Conservation (phyloP, 2,113 vertebrate species). For the Aspidoscelis tigris region DNA sequence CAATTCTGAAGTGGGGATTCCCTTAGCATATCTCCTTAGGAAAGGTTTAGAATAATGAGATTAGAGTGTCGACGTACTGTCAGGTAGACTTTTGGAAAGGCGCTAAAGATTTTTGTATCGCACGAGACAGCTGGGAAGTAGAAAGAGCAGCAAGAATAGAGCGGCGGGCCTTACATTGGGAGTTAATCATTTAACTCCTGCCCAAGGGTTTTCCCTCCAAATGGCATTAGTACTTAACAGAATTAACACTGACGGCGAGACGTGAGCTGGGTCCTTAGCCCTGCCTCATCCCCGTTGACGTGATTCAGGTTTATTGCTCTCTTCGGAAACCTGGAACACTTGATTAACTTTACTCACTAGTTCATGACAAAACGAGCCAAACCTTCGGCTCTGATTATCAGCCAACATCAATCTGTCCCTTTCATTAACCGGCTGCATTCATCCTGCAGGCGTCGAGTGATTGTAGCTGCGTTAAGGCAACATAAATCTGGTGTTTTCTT, state of each 20-base stretch:
- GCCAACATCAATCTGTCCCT: slow-evolving; percentile 62
- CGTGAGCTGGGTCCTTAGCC: slow-evolving; percentile 55
- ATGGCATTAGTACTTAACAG: slow-evolving; percentile 23
- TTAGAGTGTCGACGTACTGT: not conserved
- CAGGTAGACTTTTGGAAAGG: slow-evolving; percentile 3
- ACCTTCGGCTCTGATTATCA: slow-evolving; percentile 71
- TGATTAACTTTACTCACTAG: slow-evolving; percentile 75
- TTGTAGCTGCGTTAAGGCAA: slow-evolving; percentile 52
- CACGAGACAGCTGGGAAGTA: slow-evolving; percentile 2
- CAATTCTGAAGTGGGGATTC: not conserved
- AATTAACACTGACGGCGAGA: slow-evolving; percentile 55
- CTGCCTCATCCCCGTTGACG: slow-evolving; percentile 55
- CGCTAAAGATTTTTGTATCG: slow-evolving; percentile 5
- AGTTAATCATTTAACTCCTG: not conserved
- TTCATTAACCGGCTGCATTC: slow-evolving; percentile 56
- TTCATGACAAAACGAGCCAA: slow-evolving; percentile 69
- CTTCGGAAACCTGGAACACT: slow-evolving; percentile 57
- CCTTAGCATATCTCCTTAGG: not conserved
- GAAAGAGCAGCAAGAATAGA: slow-evolving; percentile 12
- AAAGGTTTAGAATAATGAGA: not conserved
- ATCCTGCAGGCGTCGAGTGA: slow-evolving; percentile 41
- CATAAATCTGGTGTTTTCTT: slow-evolving; percentile 21
- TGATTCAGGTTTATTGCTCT: slow-evolving; percentile 65
- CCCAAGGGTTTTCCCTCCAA: slow-evolving; percentile 21
- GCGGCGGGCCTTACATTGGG: slow-evolving; percentile 19